Base-by-base conservation (phyloP, 2,888 invertebrate genomes). In the Lissonota sp. region DNA sequence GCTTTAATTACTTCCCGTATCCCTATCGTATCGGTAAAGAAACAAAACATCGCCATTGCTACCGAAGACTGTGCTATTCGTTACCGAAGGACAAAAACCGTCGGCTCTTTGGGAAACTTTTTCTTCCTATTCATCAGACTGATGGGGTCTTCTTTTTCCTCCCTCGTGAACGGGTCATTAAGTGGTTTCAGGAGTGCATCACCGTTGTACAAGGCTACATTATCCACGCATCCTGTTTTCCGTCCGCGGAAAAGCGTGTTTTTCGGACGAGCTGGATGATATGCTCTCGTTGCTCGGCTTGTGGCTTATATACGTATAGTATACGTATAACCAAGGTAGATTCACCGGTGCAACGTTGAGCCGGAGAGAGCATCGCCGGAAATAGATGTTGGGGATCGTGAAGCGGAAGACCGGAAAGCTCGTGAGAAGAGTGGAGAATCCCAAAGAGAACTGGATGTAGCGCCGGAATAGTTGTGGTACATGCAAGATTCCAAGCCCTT, bases 361-460 rank as follows among this genome's bases (percentile, higher is more conserved):
- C 44, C 14, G 8, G 12, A 26, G 26, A 74, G 57, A 51, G n/a
- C 16, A 53, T 14, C 70, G 71, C 37, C 70, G 71, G 79, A 79
- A 70, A 79, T 70, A 75, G 74, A 75, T 71, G 70, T 79, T 79
- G 74, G 58, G 70, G 74, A 14, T 64, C 58, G 74, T 75, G 70
- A 71, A 80, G 66, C 70, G 79, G 66, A 80, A 80, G 64, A 58
- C 51, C 79, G 75, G 66, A 80, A 80, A 80, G 75, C 26, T 62
- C 40, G 60, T 14, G 55, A 57, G 69, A 42, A 42, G 12, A 12
- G 12, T 42, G 16, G 44, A 44, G 49, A 37, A 44, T 14, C 8
- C 49, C 14, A 1, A 39, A 49, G 63, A 39, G 63, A 63, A 63
- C 57, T 7, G 49, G 10, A 14, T 53, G 53, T 57, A 26, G 26